Percentiles rank a stretch among this genome's conserved stretches.
phyloP scores from a whole-genome alignment of 2,113 vertebrate species.

The Dolichallabes microphthalmus region DNA sequence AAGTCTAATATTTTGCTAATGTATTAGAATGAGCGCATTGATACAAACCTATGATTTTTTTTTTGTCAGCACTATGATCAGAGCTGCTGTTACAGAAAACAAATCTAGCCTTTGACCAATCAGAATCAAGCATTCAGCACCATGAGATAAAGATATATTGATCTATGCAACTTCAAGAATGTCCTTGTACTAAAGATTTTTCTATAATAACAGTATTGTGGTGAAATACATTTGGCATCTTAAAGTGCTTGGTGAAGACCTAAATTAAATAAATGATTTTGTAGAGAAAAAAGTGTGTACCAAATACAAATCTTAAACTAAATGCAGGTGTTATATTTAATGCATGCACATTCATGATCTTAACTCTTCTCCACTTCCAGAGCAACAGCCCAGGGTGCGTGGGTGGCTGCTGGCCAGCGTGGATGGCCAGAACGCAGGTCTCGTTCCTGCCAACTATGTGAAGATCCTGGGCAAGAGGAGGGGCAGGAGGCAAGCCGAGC shows the following conservation, averaged over 20 bases:
- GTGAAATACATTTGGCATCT: background rate
- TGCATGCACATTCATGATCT: background rate
- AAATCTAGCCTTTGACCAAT: background rate
- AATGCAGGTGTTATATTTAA: background rate
- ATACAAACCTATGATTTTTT: background rate
- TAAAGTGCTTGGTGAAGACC: too few species aligned
- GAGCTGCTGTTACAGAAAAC: background rate
- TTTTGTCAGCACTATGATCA: too few species aligned
- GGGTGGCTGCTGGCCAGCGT: constrained; percentile 94
- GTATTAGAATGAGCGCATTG: background rate
- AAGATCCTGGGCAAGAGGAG: constrained; percentile 92
- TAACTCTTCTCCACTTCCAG: constrained; percentile 62
- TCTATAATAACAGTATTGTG: background rate
- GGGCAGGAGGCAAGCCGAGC: constrained; percentile 78
- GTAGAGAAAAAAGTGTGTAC: too few species aligned
- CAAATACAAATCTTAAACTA: background rate
- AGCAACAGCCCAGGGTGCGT: constrained; percentile 89
- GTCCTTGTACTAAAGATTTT: background rate
- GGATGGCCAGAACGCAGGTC: constrained; percentile 85
- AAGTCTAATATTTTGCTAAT: too few species aligned
- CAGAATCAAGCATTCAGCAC: background rate
- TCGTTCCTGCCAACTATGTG: constrained; percentile 93
- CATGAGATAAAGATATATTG: background rate
- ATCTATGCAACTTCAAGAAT: background rate
- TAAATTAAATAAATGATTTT: background rate